These are phyloP conservation scores for Hozukius guyotensis DNA, from an alignment of 2,797 vertebrate genomes.

Conservation along the genomic window DNA sequence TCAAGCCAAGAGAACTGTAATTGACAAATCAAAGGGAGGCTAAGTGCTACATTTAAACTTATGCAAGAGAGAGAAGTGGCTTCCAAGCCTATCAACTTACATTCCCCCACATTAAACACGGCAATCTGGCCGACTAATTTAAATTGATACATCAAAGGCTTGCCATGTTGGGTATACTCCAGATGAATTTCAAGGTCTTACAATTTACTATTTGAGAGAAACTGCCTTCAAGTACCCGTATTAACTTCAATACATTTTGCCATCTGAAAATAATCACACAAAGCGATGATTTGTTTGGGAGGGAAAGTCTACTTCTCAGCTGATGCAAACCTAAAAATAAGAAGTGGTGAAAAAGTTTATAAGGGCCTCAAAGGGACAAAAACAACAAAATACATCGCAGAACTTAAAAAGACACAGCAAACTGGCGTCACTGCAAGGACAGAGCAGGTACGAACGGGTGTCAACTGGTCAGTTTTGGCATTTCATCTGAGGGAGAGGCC, in stretches of 20 bases:
- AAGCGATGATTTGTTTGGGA: slow-evolving; percentile 64
- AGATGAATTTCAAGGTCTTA: slow-evolving; percentile 82
- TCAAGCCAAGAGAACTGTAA: slow-evolving; percentile 81
- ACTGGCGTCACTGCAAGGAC: slow-evolving; percentile 21
- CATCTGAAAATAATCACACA: slow-evolving; percentile 66
- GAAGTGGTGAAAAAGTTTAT: slow-evolving; percentile 38
- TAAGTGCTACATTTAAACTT: slow-evolving; percentile 80
- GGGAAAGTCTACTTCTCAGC: slow-evolving; percentile 25
- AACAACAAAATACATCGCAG: slow-evolving; percentile 12
- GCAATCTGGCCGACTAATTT: slow-evolving; percentile 83
- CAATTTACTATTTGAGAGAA: slow-evolving; percentile 75
- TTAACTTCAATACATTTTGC: slow-evolving; percentile 73
- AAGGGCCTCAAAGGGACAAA: slow-evolving; percentile 35
- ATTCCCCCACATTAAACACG: slow-evolving; percentile 82
- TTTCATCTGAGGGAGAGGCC: slow-evolving; percentile 68
- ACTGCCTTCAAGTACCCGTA: slow-evolving; percentile 73
- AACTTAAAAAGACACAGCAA: slow-evolving; percentile 13
- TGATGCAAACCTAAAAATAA: slow-evolving; percentile 40
- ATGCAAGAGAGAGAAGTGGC: slow-evolving; percentile 79
- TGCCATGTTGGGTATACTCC: slow-evolving; percentile 79
- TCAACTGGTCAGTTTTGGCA: slow-evolving; percentile 58
- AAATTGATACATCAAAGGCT: slow-evolving; percentile 86
- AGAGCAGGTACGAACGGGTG: slow-evolving; percentile 36
- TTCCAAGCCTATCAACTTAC: slow-evolving; percentile 84
- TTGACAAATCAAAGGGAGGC: slow-evolving; percentile 86